phyloP scores from a whole-genome alignment of 2,113 vertebrate species.

The Podocnemis expansa region DNA sequence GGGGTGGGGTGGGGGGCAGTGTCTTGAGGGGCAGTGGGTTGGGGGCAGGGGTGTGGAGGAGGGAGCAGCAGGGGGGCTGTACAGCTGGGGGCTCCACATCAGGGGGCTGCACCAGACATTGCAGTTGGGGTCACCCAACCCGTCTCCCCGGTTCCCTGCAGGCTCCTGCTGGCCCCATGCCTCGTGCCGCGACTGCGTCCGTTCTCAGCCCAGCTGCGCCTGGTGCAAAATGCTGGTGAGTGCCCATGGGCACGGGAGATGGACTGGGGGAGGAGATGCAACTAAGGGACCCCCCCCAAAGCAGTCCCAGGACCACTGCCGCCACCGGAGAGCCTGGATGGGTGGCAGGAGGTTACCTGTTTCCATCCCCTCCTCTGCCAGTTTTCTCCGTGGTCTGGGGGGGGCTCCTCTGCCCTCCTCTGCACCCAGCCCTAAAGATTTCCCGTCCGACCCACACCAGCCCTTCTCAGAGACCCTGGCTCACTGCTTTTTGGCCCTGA shows the following conservation, averaged over 20 bases:
- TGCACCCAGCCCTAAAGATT: no score
- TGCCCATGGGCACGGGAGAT: neutral
- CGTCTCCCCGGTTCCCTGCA: neutral
- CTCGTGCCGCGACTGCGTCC: constrained; percentile 70
- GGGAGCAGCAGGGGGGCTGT: neutral
- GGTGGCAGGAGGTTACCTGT: no score
- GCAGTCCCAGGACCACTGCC: no score
- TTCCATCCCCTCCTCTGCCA: no score
- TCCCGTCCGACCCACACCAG: neutral
- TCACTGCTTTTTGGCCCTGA: no score
- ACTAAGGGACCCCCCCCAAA: neutral
- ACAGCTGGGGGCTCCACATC: no score
- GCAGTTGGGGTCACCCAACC: neutral
- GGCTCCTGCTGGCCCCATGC: constrained; percentile 60
- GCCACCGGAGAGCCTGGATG: no score
- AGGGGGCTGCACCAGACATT: neutral
- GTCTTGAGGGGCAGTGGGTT: neutral
- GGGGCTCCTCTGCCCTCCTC: no score
- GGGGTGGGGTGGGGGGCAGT: neutral
- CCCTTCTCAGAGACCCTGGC: neutral
- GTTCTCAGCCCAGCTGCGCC: constrained; percentile 70
- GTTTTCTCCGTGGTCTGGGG: no score
- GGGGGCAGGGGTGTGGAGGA: neutral
- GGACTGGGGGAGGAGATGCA: no score
- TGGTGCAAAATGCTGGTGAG: constrained; percentile 78